Conservation (phyloP, 1,140 invertebrate genomes). For the Gryllus bimaculatus region DNA sequence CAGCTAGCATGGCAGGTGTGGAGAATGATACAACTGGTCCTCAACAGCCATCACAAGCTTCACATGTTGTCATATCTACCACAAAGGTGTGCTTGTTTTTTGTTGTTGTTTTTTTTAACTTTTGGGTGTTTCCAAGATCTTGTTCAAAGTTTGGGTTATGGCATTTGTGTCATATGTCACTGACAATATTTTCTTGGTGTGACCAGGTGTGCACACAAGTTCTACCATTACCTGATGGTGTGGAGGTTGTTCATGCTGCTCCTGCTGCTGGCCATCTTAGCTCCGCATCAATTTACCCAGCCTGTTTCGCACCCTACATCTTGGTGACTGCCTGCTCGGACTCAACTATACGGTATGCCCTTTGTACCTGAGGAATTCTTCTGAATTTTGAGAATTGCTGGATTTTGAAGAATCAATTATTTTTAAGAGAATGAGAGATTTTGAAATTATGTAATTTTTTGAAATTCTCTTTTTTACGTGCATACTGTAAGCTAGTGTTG, state of each 20-base stretch:
- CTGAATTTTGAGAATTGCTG: too few species aligned
- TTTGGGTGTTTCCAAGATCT: too few species aligned
- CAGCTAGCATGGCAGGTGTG: conserved; percentile 22
- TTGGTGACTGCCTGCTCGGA: conserved; percentile 90
- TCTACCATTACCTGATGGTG: conserved; percentile 75
- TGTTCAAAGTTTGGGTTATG: too few species aligned
- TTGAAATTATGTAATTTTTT: background rate
- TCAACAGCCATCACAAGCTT: conserved; percentile 30
- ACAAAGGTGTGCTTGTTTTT: conserved; percentile 40
- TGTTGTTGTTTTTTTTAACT: background rate
- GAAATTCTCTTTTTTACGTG: background rate
- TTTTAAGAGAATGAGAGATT: background rate
- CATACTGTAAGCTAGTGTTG: background rate
- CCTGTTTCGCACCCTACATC: conserved; percentile 93
- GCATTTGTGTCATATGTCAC: too few species aligned
- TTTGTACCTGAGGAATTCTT: background rate
- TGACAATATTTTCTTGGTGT: too few species aligned
- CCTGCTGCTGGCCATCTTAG: conserved; percentile 93
- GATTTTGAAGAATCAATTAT: background rate
- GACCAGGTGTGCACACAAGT: conserved; percentile 66
- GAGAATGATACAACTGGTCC: conserved; percentile 14
- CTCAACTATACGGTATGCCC: conserved; percentile 51
- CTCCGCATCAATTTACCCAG: conserved; percentile 97
- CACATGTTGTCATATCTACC: conserved; percentile 53
- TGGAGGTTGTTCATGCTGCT: conserved; percentile 82